Base-by-base conservation (phyloP, 2,888 invertebrate genomes). In the Hypomecis atomaria region DNA sequence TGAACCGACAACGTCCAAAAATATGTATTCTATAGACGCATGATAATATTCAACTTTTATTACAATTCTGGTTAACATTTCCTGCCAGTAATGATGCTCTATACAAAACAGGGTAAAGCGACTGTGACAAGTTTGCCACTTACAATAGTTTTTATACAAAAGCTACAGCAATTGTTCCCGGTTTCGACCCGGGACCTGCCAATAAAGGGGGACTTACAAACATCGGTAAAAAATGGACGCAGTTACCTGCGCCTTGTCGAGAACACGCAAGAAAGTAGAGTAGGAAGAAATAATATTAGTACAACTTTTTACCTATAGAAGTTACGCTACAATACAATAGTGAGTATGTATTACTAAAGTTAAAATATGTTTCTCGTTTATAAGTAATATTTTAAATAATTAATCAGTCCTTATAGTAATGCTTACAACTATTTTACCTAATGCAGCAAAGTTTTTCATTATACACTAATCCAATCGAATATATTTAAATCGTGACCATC, bases 181-280 rank as follows among this genome's bases (percentile, higher is more conserved):
- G 59, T 50, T 67, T 70, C 70, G 64, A 66, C 69, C 69, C 73
- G 75, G 75, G 77, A 77, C 75, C 67, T 69, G 69, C 66, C 65
- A 66, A 71, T 70, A 69, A 70, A 83, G 78, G 82, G 83, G 80
- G 78, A 76, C 79, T 82, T 79, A 79, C 80, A 78, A 83, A 78
- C 75, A 75, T 70, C 72, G 69, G 76, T 78, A 87, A 89, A 90
- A 90, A 90, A 88, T 78, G 89, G 89, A 84, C 84, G 83, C 78
- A 77, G 83, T 84, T 91, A 91, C 90, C 89, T 89, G 90, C 86
- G 82, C 72, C 72, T 62, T 56, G 54, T 49, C 55, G 54, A 62
- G 45, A 65, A 10, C 64, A 47, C 66, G 58, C 44, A 36, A 65
- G 56, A 58, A 66, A 63, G 49, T 59, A 47, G 6, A 47, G 60